phyloP scores from a whole-genome alignment of 2,113 vertebrate species.

The Arenaria interpres region DNA sequence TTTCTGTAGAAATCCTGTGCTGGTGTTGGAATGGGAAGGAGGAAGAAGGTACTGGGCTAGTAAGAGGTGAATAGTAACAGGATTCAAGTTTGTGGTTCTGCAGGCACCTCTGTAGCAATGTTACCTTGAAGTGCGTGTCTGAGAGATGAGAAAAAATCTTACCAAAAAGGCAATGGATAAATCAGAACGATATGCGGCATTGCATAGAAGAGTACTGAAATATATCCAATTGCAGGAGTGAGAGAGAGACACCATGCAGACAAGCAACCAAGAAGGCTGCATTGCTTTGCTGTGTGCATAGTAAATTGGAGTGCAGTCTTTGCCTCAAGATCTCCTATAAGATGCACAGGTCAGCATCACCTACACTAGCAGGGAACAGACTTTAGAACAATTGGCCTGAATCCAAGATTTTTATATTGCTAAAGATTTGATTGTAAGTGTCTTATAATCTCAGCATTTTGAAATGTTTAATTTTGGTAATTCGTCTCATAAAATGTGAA shows the following conservation, averaged over 20 bases:
- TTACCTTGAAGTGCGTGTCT: neutral
- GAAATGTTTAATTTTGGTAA: slow-evolving; percentile 39
- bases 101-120: neutral
- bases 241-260: neutral
- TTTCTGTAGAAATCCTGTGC: neutral
- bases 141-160: neutral
- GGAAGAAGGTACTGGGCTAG: neutral
- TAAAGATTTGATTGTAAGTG: slow-evolving; percentile 8
- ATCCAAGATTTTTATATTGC: neutral
- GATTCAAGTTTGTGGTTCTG: neutral
- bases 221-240: neutral
- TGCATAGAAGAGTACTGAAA: neutral
- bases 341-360: neutral
- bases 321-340: neutral
- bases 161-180: neutral
- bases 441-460: slow-evolving; percentile 10
- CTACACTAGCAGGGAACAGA: neutral
- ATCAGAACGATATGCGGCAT: neutral
- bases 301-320: neutral
- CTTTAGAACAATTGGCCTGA: neutral
- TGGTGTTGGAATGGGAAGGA: neutral
- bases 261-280: neutral
- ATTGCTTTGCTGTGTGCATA: neutral
- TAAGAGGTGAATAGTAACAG: neutral
- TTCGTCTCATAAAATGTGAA: neutral